Conservation (phyloP, 2,113 vertebrate genomes). For the Chaenogobius annularis region DNA sequence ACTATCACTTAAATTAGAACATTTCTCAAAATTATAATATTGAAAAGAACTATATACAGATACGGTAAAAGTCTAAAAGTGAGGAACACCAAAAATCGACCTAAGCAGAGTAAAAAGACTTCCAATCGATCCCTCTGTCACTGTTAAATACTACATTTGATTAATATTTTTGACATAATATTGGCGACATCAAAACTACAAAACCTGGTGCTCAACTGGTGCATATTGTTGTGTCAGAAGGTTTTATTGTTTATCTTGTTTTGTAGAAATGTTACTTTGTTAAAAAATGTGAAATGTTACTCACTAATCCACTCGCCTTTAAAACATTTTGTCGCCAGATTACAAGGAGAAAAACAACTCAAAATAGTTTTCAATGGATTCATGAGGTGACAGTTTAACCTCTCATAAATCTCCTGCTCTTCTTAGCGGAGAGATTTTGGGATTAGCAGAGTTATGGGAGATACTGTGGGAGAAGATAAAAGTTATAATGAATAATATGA, state of each 20-base stretch:
- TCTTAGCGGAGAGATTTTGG: conserved; percentile 47
- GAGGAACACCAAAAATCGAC: too few relatives aligned
- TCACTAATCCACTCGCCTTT: background rate
- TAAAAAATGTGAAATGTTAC: background rate
- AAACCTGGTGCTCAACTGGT: too few relatives aligned
- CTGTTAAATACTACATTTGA: too few relatives aligned
- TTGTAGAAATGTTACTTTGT: background rate
- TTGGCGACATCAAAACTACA: too few relatives aligned
- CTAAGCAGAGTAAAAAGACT: too few relatives aligned
- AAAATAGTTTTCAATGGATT: conserved; percentile 47
- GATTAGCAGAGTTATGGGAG: conserved; percentile 57
- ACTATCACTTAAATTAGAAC: too few relatives aligned
- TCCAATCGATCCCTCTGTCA: too few relatives aligned
- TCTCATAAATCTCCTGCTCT: conserved; percentile 45
- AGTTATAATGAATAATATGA: conserved; percentile 32
- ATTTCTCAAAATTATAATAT: too few relatives aligned
- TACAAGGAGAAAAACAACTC: conserved; percentile 21
- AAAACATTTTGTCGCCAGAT: background rate
- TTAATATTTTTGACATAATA: too few relatives aligned
- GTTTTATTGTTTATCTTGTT: background rate
- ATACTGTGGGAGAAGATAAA: conserved; percentile 54
- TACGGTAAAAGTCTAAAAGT: too few relatives aligned
- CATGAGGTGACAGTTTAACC: conserved; percentile 52
- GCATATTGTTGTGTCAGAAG: too few relatives aligned
- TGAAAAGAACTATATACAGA: too few relatives aligned